These are phyloP conservation scores for Cinclus cinclus DNA, from an alignment of 2,113 vertebrate species.

Conservation along the genomic window DNA sequence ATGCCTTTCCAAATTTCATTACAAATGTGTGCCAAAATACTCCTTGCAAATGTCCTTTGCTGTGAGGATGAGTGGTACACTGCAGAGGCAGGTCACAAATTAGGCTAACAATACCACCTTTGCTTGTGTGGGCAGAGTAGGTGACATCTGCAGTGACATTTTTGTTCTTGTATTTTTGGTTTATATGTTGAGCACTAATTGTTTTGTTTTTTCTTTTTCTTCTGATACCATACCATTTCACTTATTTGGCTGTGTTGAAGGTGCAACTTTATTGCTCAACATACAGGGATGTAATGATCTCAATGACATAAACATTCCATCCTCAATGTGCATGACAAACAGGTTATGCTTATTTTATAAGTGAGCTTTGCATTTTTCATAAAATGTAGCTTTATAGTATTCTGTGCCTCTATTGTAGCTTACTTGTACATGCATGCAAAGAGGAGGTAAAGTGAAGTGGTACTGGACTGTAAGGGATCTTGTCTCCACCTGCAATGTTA, in stretches of 20 bases:
- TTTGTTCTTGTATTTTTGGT: neutral
- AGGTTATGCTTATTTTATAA: neutral
- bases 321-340: neutral
- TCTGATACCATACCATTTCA: neutral
- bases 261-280: slow-evolving; percentile 4
- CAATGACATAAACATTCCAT: neutral
- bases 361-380: neutral
- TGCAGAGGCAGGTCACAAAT: neutral
- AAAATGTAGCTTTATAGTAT: neutral
- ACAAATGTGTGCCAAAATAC: neutral
- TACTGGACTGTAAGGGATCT: neutral
- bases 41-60: neutral
- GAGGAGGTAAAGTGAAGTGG: neutral
- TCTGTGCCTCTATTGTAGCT: neutral
- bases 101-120: neutral
- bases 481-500: neutral
- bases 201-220: neutral
- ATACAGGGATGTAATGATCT: neutral
- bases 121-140: neutral
- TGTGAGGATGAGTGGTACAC: neutral
- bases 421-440: neutral
- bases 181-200: no score
- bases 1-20: neutral
- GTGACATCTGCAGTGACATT: neutral
- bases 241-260: neutral